Base-by-base conservation (phyloP, 1,140 invertebrate genomes). In the Chrysomallon squamiferum region DNA sequence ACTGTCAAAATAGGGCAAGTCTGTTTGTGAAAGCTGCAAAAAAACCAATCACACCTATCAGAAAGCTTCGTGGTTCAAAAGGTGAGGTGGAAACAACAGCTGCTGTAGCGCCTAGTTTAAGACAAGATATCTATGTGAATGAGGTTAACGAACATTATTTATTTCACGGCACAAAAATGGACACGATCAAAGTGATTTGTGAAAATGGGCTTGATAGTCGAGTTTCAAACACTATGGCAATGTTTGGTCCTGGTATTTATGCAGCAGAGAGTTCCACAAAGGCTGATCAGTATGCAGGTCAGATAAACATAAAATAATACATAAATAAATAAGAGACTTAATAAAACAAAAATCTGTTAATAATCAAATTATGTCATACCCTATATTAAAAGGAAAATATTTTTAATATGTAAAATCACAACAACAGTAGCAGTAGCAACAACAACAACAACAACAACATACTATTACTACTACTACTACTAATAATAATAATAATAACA, bases 261-360 rank as follows among this genome's bases (percentile, higher is more conserved):
- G 66, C 54, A 25, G 73, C 78, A 11, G 78, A 80, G 45, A 76
- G 72, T 52, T 70, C 75, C 5, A 80, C 78, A 15, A 80, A 80
- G 62, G 66, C 78, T 6, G 78, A 80, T 50, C 78, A 80, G 27
- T 80, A 80, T 65, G 47, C 73, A 66, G 78, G 78, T 79, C 64
- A n/a, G 68, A 54, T 35, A 32, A 59, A 22, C n/a, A n/a, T n/a
- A n/a, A n/a, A n/a, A n/a, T n/a, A n/a, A n/a, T n/a, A n/a, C n/a
- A n/a, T n/a, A n/a, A n/a, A n/a, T n/a, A n/a, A n/a, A n/a, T n/a
- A n/a, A n/a, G n/a, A n/a, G n/a, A n/a, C n/a, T n/a, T n/a, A n/a
- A n/a, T n/a, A n/a, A n/a, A n/a, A n/a, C n/a, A n/a, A n/a, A n/a
- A n/a, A n/a, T n/a, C n/a, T n/a, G n/a, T n/a, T n/a, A n/a, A n/a